Conservation (phyloP, 2,797 vertebrate genomes). For the Chrosomus eos region DNA sequence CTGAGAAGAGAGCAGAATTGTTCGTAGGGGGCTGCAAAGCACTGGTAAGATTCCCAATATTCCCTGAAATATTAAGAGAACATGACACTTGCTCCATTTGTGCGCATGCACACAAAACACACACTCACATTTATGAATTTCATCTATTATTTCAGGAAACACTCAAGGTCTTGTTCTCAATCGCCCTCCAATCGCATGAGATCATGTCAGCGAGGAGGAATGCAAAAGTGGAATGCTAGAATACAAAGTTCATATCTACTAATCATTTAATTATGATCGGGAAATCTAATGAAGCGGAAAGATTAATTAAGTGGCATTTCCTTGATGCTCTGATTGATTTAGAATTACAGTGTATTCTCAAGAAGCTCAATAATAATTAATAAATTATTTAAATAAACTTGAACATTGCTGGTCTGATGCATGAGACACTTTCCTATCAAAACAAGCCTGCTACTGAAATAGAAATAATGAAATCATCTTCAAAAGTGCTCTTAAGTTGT, state of each 20-base stretch:
- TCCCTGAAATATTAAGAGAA: neutral
- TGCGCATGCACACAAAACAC: neutral
- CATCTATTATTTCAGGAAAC: constrained; percentile 33
- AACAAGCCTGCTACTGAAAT: neutral
- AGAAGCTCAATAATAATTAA: constrained; percentile 36
- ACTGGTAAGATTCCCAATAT: neutral
- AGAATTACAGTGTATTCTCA: constrained; percentile 35
- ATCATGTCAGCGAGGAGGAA: constrained; percentile 40
- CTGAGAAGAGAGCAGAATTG: neutral
- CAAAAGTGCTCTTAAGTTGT: neutral
- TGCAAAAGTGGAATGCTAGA: constrained; percentile 45
- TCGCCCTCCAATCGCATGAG: constrained; percentile 43
- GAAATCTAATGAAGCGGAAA: constrained; percentile 57
- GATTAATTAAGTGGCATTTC: constrained; percentile 62
- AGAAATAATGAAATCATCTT: constrained; percentile 9
- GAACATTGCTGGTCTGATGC: neutral
- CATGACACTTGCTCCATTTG: neutral
- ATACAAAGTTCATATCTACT: constrained; percentile 72
- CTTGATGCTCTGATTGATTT: constrained; percentile 56
- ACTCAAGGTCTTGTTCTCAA: constrained; percentile 28
- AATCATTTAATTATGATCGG: constrained; percentile 61
- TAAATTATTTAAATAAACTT: constrained; percentile 27
- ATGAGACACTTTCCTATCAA: constrained; percentile 11
- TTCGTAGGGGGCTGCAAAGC: neutral
- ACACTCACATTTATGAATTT: constrained; percentile 17